phyloP scores from a whole-genome alignment of 2,797 vertebrate genomes.

The Poliocrania exsul region DNA sequence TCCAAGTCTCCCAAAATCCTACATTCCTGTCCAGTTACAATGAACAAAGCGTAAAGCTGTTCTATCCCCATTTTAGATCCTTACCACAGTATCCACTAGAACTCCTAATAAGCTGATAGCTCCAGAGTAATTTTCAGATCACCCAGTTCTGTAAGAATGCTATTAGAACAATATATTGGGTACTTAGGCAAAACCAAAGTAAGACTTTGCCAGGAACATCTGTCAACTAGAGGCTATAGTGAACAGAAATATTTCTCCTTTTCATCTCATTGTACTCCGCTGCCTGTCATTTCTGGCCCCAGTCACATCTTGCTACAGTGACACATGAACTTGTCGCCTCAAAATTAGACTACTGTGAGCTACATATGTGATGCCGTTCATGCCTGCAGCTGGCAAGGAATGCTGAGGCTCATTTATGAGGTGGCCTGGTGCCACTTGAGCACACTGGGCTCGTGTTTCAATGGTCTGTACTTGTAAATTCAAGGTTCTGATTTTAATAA shows the following conservation, averaged over 20 bases:
- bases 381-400: not conserved
- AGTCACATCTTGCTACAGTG: not conserved
- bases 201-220: not conserved
- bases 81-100: not conserved
- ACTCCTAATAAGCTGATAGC: not conserved
- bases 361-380: accelerated
- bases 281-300: not conserved
- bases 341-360: not conserved
- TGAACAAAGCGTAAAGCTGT: not conserved
- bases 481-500: not conserved
- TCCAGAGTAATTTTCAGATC: not conserved
- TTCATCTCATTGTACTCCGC: not conserved
- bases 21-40: not conserved
- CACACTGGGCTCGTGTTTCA: not conserved
- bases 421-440: not conserved
- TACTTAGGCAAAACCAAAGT: not conserved
- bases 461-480: not conserved
- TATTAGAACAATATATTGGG: not conserved
- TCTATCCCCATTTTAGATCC: not conserved
- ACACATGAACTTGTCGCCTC: not conserved
- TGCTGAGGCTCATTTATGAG: not conserved
- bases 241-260: not conserved
- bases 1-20: not conserved
- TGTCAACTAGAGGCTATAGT: not conserved
- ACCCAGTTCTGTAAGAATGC: not conserved